A percentile compares a stretch with the other conserved stretches of the same genome.
Evolutionary conservation across 2,113 vertebrate species (phyloP).

Genomic region (Megatriorchis doriae): DNA sequence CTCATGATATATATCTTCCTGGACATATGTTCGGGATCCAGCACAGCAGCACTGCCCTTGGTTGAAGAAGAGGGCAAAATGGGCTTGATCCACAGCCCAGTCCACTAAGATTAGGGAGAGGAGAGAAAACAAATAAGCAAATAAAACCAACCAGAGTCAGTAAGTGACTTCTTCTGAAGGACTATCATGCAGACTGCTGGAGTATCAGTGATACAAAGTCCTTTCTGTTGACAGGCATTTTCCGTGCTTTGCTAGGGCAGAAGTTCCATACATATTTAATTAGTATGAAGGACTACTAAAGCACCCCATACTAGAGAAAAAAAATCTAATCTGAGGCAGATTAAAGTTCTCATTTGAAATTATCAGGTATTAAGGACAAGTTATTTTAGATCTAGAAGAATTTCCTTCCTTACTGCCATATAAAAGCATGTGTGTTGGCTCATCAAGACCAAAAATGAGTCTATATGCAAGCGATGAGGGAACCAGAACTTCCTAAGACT

Average conservation of each 20-base stretch:
- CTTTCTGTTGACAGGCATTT: neutral
- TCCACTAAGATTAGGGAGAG: conserved; percentile 76
- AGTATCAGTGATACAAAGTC: neutral
- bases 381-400: neutral
- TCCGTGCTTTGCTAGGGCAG: neutral
- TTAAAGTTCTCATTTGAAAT: neutral
- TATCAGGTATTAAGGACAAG: neutral
- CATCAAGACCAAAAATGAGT: neutral
- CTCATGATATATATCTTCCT: conserved; percentile 87
- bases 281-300: neutral
- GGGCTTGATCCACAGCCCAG: conserved; percentile 92
- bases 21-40: conserved; percentile 89
- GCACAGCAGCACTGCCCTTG: conserved; percentile 98
- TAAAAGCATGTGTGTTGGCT: neutral
- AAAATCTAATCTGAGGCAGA: neutral
- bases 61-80: conserved; percentile 96
- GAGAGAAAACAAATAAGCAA: neutral
- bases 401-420: neutral
- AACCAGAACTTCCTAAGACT: neutral
- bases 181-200: neutral
- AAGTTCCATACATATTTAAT: neutral
- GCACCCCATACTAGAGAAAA: neutral
- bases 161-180: neutral
- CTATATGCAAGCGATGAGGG: neutral
- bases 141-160: neutral